A percentile compares a stretch with the other conserved stretches of the same genome.
Conservation (phyloP, 2,113 vertebrate genomes). For the Clarias gariepinus region DNA sequence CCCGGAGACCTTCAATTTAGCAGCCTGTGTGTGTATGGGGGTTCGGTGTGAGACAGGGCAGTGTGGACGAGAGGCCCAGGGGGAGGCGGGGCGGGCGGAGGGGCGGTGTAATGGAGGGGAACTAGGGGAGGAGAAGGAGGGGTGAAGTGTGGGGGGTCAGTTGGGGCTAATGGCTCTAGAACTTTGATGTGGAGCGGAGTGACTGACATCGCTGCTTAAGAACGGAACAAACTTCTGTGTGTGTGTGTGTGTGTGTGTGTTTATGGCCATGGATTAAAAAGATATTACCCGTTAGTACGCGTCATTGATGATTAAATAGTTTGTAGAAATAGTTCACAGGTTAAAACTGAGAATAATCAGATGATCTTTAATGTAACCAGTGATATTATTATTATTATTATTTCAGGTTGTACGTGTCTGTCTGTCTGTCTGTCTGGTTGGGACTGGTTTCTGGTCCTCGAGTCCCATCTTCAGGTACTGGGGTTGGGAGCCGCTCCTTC, state of each 20-base stretch:
- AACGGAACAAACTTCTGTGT: slow-evolving; percentile 35
- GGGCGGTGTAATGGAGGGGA: not conserved
- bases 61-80: slow-evolving; percentile 13
- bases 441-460: too few species aligned
- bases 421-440: too few species aligned
- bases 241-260: slow-evolving; percentile 3
- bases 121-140: slow-evolving; percentile 17
- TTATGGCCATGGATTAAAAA: too few species aligned
- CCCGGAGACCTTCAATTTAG: slow-evolving; percentile 35
- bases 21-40: slow-evolving; percentile 47
- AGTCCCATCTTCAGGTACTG: too few species aligned
- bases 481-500: not conserved
- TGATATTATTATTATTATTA: too few species aligned
- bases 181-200: slow-evolving; percentile 67
- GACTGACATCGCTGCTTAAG: slow-evolving; percentile 57
- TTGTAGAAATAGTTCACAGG: too few species aligned
- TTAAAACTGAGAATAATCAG: too few species aligned
- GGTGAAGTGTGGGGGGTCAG: slow-evolving; percentile 39
- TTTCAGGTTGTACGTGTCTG: too few species aligned
- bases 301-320: too few species aligned
- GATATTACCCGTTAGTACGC: too few species aligned
- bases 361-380: too few species aligned
- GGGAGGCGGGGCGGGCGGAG: too few species aligned
- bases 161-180: slow-evolving; percentile 58
- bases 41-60: slow-evolving; percentile 51